Conservation (phyloP, 1,140 invertebrate genomes). For the Apis florea region DNA sequence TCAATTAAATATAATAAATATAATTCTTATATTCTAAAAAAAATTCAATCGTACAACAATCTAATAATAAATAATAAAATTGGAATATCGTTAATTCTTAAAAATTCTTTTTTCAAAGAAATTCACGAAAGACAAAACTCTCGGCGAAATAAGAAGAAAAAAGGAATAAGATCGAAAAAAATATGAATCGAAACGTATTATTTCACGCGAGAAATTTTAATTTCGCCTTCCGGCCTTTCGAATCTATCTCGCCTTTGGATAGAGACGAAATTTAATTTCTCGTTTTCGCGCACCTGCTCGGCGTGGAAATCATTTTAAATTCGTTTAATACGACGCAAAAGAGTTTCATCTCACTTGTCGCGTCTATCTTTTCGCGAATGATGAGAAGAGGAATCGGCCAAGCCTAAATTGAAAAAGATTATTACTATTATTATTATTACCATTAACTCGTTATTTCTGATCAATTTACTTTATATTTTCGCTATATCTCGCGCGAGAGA, state of each 20-base stretch:
- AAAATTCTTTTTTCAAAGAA: no score
- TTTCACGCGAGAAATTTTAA: conserved; percentile 12
- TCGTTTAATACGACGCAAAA: conserved; percentile 15
- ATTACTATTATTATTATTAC: neutral
- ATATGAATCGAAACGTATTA: neutral
- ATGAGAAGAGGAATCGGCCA: neutral
- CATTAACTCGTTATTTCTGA: neutral
- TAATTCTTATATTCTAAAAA: no score
- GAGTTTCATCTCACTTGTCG: conserved; percentile 17
- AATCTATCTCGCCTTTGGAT: neutral
- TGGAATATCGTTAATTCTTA: no score
- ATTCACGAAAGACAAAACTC: no score
- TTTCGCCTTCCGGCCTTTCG: neutral
- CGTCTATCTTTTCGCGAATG: conserved; percentile 11
- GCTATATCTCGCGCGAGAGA: no score
- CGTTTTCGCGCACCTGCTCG: neutral
- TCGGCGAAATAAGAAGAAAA: no score
- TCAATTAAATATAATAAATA: no score
- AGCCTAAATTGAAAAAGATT: conserved; percentile 32
- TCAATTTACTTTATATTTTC: no score
- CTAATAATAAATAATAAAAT: no score
- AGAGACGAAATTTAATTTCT: conserved; percentile 17
- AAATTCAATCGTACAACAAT: no score
- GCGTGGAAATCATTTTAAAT: neutral
- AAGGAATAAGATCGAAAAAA: neutral